These are phyloP conservation scores for Patella pellucida DNA, from an alignment of 2,888 invertebrate genomes.

Conservation along the genomic window DNA sequence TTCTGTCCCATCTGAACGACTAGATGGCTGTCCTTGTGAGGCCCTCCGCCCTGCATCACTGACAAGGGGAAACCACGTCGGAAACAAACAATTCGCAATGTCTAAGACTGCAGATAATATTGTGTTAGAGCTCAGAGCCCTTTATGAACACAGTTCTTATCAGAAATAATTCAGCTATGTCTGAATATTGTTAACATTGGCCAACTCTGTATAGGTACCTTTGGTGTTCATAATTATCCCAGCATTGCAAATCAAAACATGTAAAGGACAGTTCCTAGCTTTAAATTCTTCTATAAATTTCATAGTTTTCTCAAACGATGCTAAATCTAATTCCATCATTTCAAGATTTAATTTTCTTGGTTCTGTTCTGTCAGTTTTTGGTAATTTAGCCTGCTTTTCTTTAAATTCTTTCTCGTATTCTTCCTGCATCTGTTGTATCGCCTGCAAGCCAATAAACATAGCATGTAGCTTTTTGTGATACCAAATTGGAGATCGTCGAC, in stretches of 20 bases:
- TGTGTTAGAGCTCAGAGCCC: no score
- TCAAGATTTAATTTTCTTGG: neutral
- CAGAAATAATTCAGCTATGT: no score
- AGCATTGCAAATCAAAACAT: neutral
- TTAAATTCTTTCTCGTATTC: neutral
- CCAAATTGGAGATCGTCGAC: no score
- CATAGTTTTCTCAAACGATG: neutral
- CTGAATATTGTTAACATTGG: no score
- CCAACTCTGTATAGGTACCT: neutral
- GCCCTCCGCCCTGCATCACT: no score
- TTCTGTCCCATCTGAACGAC: no score
- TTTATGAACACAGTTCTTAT: no score
- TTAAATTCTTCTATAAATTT: neutral
- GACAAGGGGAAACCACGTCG: no score
- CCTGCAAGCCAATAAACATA: neutral
- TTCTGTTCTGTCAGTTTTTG: neutral
- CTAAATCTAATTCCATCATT: constrained; percentile 4
- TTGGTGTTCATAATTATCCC: neutral
- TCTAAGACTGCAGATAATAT: no score
- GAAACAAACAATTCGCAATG: no score
- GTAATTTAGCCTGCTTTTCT: neutral
- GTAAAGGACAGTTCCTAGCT: neutral
- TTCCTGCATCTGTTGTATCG: neutral
- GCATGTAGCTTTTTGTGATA: no score
- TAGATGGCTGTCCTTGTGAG: no score